Percentiles rank a stretch among this genome's conserved stretches.
These are phyloP conservation scores for Agrotis segetum DNA, from an alignment of 2,888 invertebrate species.

Conservation along the genomic window DNA sequence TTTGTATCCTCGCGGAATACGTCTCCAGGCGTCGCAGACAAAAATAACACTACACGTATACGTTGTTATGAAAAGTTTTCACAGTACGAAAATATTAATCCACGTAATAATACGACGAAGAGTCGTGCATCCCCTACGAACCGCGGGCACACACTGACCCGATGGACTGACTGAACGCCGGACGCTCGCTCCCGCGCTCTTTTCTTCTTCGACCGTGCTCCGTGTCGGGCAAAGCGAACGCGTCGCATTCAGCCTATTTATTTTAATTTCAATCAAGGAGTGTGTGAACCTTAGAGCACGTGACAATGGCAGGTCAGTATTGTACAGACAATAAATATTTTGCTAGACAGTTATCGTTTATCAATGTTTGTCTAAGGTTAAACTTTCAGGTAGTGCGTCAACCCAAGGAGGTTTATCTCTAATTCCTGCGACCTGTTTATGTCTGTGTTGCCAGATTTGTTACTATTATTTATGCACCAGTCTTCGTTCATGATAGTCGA, in stretches of 20 bases:
- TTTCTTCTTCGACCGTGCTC: conserved; percentile 74
- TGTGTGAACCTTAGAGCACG: conserved; percentile 73
- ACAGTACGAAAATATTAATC: conserved; percentile 66
- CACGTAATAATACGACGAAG: conserved; percentile 66
- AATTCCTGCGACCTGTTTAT: conserved; percentile 27
- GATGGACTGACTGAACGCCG: conserved; percentile 49
- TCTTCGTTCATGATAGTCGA: conserved; percentile 15
- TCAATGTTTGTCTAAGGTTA: conserved; percentile 40
- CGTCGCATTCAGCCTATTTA: conserved; percentile 76
- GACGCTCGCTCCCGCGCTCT: conserved; percentile 67
- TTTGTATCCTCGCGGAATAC: conserved; percentile 62
- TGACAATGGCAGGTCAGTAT: conserved; percentile 80
- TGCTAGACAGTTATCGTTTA: conserved; percentile 31
- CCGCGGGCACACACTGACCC: conserved; percentile 78
- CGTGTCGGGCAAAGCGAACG: conserved; percentile 68
- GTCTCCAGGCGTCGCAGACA: conserved; percentile 47
- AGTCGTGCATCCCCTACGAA: conserved; percentile 73
- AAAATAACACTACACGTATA: conserved; percentile 73
- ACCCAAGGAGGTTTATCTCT: conserved; percentile 13
- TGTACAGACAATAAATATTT: conserved; percentile 46
- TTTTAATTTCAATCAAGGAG: conserved; percentile 72
- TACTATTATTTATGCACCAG: conserved; percentile 17
- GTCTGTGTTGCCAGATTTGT: conserved; percentile 3
- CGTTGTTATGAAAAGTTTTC: conserved; percentile 52
- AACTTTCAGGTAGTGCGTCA: conserved; percentile 26